Evolutionary conservation across 2,113 vertebrate species (phyloP).

Genomic region (Bucco capensis): DNA sequence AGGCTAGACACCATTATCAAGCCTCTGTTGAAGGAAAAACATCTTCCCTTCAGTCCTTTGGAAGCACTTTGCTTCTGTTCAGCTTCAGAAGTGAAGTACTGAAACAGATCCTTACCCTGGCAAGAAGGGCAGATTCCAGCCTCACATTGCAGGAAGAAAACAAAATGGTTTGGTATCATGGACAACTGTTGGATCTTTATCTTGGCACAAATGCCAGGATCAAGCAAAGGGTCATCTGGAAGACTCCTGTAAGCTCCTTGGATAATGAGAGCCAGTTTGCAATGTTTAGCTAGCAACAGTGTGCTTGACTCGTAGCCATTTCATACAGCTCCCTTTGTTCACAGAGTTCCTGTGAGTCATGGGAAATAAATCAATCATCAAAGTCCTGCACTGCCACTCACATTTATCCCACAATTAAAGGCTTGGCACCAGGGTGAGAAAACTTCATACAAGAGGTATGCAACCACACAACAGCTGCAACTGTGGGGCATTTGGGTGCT

Average conservation of each 20-base stretch:
- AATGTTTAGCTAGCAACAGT: neutral
- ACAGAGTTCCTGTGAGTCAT: constrained; percentile 66
- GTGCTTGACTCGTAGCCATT: neutral
- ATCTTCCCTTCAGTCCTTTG: neutral
- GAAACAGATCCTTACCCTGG: constrained; percentile 11
- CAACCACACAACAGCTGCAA: constrained; percentile 71
- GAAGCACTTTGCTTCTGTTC: neutral
- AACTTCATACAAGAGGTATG: constrained; percentile 64
- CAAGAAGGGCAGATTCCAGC: neutral
- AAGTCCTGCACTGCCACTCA: constrained; percentile 66
- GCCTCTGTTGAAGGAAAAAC: neutral
- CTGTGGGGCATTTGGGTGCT: constrained; percentile 51
- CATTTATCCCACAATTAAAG: constrained; percentile 69
- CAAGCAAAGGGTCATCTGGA: neutral
- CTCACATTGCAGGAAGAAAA: neutral
- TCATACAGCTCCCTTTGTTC: constrained; percentile 19
- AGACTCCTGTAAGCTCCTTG: neutral
- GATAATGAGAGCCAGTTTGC: neutral
- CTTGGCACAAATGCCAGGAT: neutral
- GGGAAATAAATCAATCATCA: constrained; percentile 52
- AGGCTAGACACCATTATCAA: neutral
- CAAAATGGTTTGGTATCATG: neutral
- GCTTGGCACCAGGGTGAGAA: constrained; percentile 67
- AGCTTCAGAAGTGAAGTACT: neutral
- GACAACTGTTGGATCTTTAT: neutral